Evolutionary conservation across 2,113 vertebrate genomes (phyloP).

Genomic region (Oostethus manadensis): DNA sequence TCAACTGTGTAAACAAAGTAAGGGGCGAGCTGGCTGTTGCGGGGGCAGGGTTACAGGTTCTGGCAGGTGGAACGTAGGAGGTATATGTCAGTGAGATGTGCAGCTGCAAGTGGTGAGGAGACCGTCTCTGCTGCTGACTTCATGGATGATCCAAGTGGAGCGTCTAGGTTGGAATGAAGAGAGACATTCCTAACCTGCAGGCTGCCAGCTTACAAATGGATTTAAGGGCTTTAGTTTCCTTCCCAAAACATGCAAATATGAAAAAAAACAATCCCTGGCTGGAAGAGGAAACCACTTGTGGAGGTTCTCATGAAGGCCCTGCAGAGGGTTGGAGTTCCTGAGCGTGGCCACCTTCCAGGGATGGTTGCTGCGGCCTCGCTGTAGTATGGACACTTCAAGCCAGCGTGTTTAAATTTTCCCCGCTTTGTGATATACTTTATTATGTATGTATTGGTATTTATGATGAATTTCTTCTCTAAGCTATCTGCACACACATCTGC

Average conservation of each 20-base stretch:
- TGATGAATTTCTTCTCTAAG: constrained; percentile 27
- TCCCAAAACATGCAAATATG: constrained; percentile 8
- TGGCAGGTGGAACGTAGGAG: no score
- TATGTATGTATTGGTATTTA: no score
- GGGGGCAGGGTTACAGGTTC: constrained; percentile 4
- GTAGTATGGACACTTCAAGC: constrained; percentile 36
- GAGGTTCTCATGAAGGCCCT: constrained; percentile 39
- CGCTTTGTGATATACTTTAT: constrained; percentile 41
- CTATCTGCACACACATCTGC: constrained; percentile 33
- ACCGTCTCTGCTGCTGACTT: no score
- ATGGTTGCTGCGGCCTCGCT: constrained; percentile 44
- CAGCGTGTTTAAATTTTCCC: constrained; percentile 53
- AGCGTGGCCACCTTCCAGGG: constrained; percentile 38
- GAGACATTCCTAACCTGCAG: no score
- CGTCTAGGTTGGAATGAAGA: no score
- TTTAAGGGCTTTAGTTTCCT: constrained; percentile 22
- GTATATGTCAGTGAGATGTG: constrained; percentile 42
- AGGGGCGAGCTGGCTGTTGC: not conserved
- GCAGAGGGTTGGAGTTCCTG: constrained; percentile 43
- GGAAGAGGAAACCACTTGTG: constrained; percentile 22
- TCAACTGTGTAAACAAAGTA: no score
- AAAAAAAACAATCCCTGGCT: constrained; percentile 14
- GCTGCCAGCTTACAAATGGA: no score
- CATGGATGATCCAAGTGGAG: no score
- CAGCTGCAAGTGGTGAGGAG: constrained; percentile 35